These are phyloP conservation scores for Chamaetylas fuelleborni DNA, from an alignment of 2,113 vertebrate genomes.

Conservation along the genomic window DNA sequence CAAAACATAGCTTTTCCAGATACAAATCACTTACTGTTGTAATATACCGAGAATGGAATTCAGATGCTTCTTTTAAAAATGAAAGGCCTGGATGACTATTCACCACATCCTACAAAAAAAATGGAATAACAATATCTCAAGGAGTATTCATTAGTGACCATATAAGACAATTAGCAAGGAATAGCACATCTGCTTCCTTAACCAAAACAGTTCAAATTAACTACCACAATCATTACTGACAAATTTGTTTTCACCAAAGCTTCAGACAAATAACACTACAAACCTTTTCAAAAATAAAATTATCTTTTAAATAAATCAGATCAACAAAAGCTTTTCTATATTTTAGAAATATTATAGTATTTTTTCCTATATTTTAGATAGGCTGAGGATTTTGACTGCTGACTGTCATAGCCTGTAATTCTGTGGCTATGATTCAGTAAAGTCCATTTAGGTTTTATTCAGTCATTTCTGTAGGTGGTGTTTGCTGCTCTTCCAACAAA, in stretches of 20 bases:
- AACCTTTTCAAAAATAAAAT: background rate
- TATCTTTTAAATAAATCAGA: background rate
- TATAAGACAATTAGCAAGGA: background rate
- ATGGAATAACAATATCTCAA: background rate
- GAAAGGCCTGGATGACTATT: slow-evolving; percentile 89
- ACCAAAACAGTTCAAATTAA: background rate
- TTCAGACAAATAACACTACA: background rate
- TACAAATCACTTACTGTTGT: slow-evolving; percentile 84
- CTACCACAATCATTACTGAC: background rate
- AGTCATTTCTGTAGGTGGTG: background rate
- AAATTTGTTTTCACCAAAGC: background rate
- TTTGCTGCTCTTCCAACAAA: background rate
- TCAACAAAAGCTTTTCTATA: background rate
- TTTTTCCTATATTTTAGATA: background rate
- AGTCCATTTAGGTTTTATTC: background rate
- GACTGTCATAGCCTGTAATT: background rate
- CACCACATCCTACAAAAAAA: slow-evolving; percentile 86
- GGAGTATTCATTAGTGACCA: background rate
- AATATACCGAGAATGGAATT: slow-evolving; percentile 97
- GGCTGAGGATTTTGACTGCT: background rate
- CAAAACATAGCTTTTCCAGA: background rate
- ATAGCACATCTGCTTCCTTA: background rate
- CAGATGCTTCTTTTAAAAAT: slow-evolving; percentile 91
- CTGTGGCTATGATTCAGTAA: background rate
- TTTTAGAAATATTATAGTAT: background rate